A percentile compares a stretch with the other conserved stretches of the same genome.
Conservation (phyloP, 2,113 vertebrate species). For the Chlorodrepanis virens region DNA sequence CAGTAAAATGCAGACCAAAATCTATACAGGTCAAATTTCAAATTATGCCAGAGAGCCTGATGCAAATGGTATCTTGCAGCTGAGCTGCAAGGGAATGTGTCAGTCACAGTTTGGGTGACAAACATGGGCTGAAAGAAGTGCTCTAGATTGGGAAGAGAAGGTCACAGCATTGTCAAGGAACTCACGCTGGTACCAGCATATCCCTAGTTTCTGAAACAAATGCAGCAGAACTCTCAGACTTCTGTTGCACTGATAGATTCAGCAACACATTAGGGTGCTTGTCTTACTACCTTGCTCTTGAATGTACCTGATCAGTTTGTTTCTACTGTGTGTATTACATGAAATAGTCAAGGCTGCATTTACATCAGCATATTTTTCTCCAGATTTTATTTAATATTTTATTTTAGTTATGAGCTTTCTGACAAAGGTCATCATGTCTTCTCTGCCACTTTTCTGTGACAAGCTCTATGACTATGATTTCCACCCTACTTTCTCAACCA, state of each 20-base stretch:
- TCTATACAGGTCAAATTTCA: neutral
- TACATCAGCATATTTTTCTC: neutral
- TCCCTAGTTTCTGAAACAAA: neutral
- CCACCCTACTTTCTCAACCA: neutral
- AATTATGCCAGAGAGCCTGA: neutral
- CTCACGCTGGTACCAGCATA: neutral
- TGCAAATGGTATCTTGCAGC: neutral
- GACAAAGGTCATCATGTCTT: neutral
- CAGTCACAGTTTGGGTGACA: neutral
- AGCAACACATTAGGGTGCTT: neutral
- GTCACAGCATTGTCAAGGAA: neutral
- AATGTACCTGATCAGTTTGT: neutral
- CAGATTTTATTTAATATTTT: neutral
- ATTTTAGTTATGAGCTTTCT: neutral
- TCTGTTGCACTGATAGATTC: neutral
- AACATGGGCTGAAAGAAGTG: neutral
- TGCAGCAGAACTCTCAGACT: neutral
- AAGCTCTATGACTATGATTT: neutral
- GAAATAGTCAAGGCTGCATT: neutral
- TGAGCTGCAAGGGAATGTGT: neutral
- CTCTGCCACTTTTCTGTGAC: neutral
- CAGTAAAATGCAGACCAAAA: neutral
- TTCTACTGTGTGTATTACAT: neutral
- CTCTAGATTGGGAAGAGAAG: neutral
- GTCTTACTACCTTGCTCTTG: neutral